These are phyloP conservation scores for Hemicrepidius hirtus DNA, from an alignment of 2,888 invertebrate genomes.

Conservation along the genomic window DNA sequence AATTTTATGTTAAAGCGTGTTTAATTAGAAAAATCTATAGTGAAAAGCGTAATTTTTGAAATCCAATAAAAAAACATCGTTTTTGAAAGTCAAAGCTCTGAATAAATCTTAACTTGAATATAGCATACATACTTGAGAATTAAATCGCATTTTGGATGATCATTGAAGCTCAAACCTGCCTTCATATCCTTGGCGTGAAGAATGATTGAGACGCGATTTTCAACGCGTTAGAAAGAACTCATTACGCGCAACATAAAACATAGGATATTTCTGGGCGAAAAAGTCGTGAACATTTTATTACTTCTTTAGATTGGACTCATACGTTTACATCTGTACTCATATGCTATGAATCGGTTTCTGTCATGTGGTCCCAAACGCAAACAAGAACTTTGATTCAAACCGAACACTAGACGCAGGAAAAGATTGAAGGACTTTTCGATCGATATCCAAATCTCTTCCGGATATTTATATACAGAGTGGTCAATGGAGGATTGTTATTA, in stretches of 20 bases:
- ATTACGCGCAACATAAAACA: constrained; percentile 29
- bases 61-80: too few species aligned
- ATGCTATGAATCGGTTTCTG: not conserved
- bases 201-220: constrained; percentile 25
- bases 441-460: not conserved
- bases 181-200: constrained; percentile 35
- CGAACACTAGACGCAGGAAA: not conserved
- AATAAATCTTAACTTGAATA: too few species aligned
- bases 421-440: constrained; percentile 14
- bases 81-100: too few species aligned
- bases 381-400: constrained; percentile 16
- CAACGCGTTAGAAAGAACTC: constrained; percentile 15
- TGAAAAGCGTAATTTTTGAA: too few species aligned
- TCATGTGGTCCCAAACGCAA: constrained; percentile 18
- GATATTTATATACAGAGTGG: not conserved
- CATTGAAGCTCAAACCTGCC: not conserved
- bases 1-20: too few species aligned
- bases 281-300: constrained; percentile 32
- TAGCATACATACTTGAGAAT: not conserved
- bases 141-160: not conserved
- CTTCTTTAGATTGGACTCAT: constrained; percentile 13
- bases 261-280: constrained; percentile 11
- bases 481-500: not conserved
- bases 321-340: constrained; percentile 3
- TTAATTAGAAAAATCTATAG: too few species aligned